These are phyloP conservation scores for Sprattus sprattus DNA, from an alignment of 2,113 vertebrate genomes.

Conservation along the genomic window DNA sequence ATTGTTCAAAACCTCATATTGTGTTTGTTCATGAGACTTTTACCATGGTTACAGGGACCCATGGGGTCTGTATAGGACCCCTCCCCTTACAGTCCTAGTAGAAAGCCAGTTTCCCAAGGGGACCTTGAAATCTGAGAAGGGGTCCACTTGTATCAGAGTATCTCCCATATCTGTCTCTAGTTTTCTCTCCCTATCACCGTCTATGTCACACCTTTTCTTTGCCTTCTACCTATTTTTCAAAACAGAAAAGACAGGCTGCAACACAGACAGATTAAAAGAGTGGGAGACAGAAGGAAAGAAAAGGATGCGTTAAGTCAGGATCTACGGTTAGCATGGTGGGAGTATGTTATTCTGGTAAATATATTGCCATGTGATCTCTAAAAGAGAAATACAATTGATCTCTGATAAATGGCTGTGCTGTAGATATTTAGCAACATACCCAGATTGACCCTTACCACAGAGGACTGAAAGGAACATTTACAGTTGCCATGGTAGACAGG, in stretches of 20 bases:
- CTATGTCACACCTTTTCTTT: background rate
- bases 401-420: background rate
- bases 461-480: background rate
- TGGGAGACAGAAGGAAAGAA: too few relatives aligned
- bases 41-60: background rate
- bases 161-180: background rate
- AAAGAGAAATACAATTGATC: too few relatives aligned
- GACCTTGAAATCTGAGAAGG: background rate
- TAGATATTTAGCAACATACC: background rate
- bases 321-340: background rate
- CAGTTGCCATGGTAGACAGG: background rate
- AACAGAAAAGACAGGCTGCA: background rate
- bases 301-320: background rate
- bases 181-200: background rate
- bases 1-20: background rate
- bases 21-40: background rate
- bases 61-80: background rate
- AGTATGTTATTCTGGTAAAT: too few relatives aligned
- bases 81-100: background rate
- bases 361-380: too few relatives aligned
- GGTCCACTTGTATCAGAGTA: background rate
- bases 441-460: background rate
- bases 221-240: background rate
- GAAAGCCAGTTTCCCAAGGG: background rate
- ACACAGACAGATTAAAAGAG: background rate